phyloP scores from a whole-genome alignment of 2,113 vertebrate species.

The Ailuropoda melanoleuca region DNA sequence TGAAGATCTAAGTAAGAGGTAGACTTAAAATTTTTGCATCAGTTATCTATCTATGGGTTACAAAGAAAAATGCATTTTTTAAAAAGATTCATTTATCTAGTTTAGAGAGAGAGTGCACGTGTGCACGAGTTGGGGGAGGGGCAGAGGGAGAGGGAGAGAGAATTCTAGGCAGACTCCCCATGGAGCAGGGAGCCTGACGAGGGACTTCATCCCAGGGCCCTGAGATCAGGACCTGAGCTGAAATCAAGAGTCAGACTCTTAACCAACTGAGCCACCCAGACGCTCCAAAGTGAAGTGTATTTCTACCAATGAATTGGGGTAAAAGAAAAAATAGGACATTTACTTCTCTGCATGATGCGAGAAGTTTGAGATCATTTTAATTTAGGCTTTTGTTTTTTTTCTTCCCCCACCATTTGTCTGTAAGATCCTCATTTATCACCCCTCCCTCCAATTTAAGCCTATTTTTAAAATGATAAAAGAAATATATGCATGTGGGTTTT shows the following conservation, averaged over 20 bases:
- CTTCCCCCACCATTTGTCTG: background rate
- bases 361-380: slow-evolving; percentile 17
- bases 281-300: background rate
- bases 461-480: background rate
- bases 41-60: background rate
- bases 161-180: background rate
- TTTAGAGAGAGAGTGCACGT: background rate
- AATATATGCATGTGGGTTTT: background rate
- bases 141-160: background rate
- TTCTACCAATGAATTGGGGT: background rate
- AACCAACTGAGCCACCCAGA: background rate
- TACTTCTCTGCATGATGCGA: background rate
- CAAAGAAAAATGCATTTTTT: too few species aligned
- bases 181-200: background rate
- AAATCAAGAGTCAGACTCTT: background rate
- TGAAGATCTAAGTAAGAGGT: background rate
- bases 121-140: background rate
- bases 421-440: slow-evolving; percentile 13
- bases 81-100: background rate
- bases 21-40: slow-evolving; percentile 1
- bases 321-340: background rate
- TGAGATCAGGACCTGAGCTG: background rate
- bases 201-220: background rate
- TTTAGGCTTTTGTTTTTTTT: slow-evolving; percentile 30
- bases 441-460: background rate